These are phyloP conservation scores for Cylloceria caligata DNA, from an alignment of 2,888 invertebrate genomes.

Conservation along the genomic window DNA sequence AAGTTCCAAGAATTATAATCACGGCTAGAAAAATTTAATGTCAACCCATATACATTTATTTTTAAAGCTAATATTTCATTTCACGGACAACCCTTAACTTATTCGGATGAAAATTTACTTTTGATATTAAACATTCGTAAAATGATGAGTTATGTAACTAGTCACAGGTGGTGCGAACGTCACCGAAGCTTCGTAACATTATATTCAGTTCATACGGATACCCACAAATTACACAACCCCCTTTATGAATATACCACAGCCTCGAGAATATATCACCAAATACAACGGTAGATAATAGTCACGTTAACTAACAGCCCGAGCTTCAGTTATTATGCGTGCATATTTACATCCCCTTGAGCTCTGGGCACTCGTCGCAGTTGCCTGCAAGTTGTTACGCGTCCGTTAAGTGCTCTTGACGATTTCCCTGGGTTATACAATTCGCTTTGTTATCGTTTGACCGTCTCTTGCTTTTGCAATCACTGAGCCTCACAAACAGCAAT, in stretches of 20 bases:
- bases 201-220: background rate
- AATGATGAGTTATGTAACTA: background rate
- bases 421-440: conserved; percentile 15
- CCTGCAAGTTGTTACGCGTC: conserved; percentile 1
- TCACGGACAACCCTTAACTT: too few species aligned
- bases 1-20: background rate
- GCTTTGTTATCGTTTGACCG: conserved; percentile 9
- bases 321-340: conserved; percentile 13
- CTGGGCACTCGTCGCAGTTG: conserved; percentile 20
- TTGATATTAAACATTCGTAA: background rate
- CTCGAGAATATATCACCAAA: conserved; percentile 6
- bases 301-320: background rate
- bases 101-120: too few species aligned
- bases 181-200: background rate
- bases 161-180: background rate
- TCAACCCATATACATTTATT: too few species aligned
- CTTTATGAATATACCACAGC: background rate
- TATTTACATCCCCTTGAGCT: conserved; percentile 32
- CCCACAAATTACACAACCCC: background rate
- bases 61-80: too few species aligned
- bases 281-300: conserved; percentile 16
- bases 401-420: conserved; percentile 20
- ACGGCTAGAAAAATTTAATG: background rate
- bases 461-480: background rate
- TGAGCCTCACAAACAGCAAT: conserved; percentile 2